A percentile compares a stretch with the other conserved stretches of the same genome.
phyloP scores from a whole-genome alignment of 2,797 vertebrate genomes.

The Hydrocynus forskahlii region DNA sequence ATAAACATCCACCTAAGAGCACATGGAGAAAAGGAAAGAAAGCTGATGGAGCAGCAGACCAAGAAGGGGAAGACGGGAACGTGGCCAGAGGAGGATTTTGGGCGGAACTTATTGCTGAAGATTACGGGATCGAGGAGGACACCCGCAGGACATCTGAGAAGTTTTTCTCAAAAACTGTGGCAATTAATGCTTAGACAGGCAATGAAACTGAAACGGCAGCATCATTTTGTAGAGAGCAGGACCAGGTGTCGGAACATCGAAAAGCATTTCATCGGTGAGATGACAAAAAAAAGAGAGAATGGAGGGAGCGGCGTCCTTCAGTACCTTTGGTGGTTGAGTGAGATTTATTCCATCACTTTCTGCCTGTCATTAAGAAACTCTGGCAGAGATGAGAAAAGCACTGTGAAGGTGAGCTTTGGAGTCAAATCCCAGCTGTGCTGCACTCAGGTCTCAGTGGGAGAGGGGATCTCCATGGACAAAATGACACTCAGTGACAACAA shows the following conservation, averaged over 20 bases:
- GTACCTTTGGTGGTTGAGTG: neutral
- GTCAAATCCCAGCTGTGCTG: constrained; percentile 1
- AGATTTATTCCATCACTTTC: constrained; percentile 19
- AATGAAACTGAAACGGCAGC: neutral
- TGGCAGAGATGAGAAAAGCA: neutral
- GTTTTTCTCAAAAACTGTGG: neutral
- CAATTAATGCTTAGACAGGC: neutral
- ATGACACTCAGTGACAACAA: too few species aligned
- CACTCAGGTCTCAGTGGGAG: neutral
- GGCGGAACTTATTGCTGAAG: neutral
- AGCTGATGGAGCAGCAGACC: neutral
- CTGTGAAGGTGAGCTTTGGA: neutral
- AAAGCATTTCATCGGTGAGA: neutral
- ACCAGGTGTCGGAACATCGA: neutral
- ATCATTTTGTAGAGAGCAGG: neutral
- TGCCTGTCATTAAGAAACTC: constrained; percentile 18
- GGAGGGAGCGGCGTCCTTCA: neutral
- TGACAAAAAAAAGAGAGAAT: neutral
- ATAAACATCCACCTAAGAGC: neutral
- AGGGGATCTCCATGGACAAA: neutral
- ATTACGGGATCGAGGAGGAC: neutral
- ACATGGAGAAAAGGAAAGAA: neutral
- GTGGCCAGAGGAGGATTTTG: neutral
- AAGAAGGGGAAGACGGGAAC: neutral
- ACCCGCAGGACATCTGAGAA: neutral